Conservation (phyloP, 2,113 vertebrate species). For the Myotis brandtii region DNA sequence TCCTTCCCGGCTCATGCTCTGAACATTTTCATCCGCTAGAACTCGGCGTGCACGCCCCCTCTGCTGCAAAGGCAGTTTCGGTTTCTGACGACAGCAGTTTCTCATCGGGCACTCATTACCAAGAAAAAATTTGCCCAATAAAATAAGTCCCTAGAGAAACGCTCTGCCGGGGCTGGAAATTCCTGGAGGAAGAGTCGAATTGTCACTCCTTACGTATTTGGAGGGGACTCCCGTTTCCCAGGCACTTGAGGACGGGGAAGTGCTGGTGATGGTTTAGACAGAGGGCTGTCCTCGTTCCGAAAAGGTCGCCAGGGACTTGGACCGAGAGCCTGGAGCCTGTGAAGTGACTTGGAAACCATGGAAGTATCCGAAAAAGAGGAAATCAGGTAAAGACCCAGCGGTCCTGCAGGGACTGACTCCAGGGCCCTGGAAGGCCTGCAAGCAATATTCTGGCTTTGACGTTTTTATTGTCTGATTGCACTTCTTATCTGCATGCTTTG, state of each 20-base stretch:
- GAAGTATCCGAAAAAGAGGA: constrained; percentile 57
- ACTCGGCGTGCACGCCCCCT: neutral
- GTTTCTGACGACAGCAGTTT: neutral
- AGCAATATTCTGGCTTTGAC: constrained; percentile 43
- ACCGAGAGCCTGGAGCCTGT: neutral
- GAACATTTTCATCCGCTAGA: neutral
- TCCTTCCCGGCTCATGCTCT: neutral
- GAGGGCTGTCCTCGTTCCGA: neutral
- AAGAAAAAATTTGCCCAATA: neutral
- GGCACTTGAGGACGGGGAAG: constrained; percentile 1
- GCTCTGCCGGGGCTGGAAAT: neutral
- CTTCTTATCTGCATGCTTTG: constrained; percentile 6
- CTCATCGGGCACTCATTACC: neutral
- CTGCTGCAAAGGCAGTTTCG: neutral
- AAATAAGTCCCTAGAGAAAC: neutral
- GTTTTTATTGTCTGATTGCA: neutral
- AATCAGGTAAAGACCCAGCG: constrained; percentile 79
- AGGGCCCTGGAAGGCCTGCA: neutral
- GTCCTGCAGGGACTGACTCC: neutral
- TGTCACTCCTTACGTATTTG: neutral
- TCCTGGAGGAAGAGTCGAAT: neutral
- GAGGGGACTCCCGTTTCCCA: constrained; percentile 27
- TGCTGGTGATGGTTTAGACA: constrained; percentile 6
- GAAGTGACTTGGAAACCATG: constrained; percentile 61
- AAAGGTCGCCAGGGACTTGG: neutral